Base-by-base conservation (phyloP, 2,113 vertebrate genomes). In the Rattus norvegicus region DNA sequence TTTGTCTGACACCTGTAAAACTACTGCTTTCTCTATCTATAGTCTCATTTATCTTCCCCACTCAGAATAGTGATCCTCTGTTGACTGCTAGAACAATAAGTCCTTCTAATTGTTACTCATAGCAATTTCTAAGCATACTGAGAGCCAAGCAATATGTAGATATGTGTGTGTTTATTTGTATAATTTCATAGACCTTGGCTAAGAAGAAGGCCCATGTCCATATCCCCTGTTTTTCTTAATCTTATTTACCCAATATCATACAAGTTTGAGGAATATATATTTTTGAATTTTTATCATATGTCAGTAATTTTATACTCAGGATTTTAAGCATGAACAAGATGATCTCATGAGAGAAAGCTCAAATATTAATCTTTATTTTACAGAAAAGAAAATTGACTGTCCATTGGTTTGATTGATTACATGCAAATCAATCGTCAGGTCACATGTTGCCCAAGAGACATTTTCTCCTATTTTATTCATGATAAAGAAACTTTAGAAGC, bases 371-470 rank as follows among this genome's bases (percentile, higher is more conserved):
- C 80, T 95, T 94, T 33, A 96, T 93, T 95, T 70, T 97, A 90
- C 20, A 93, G 19, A 88, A 94, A 85, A 87, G 90, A 93, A 94
- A 92, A 93, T 70, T 85, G 88, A 95, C 95, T 72, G 24, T 83
- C 9, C n/a, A 47, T 95, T 91, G 28, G 49, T 93, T 97, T 97
- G 95, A 98, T 88, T 91, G 94, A 96, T 95, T 90, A 73, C 54
- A 69, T 95, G 59, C 5, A 73, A 93, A 92, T 96, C 91, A 88
- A 97, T 95, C 90, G 20, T 33, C 70, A 91, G 70, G 56, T 92
- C 75, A 92, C 20, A 92, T 20, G 6, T 96, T 36, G 36, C 88
- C 61, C 39, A 26, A 26, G 43, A 84, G 54, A 92, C 12, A 2
- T 85, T 73, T 1, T 80, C 22, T 88, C 91, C 93, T 77, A 67